A percentile compares a stretch with the other conserved stretches of the same genome.
phyloP scores from a whole-genome alignment of 2,113 vertebrate species.

The Colius striatus region DNA sequence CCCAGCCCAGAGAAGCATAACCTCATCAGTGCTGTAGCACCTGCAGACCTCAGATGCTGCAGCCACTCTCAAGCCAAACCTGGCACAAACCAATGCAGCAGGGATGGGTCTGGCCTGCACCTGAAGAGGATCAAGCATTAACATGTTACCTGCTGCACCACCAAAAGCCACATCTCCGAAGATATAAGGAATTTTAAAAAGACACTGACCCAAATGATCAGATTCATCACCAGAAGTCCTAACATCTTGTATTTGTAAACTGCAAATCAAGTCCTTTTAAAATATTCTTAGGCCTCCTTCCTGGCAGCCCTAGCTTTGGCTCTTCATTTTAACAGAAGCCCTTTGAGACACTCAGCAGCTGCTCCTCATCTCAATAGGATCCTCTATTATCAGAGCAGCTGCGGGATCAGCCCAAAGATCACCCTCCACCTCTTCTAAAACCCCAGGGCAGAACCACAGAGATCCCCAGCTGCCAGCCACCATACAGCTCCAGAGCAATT shows the following conservation, averaged over 20 bases:
- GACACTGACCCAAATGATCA: background rate
- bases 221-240: background rate
- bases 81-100: rapidly evolving
- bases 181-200: background rate
- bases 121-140: background rate
- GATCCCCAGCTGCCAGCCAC: background rate
- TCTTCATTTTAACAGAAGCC: slow-evolving; percentile 11
- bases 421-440: background rate
- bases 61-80: background rate
- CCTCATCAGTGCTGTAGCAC: background rate
- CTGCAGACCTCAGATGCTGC: background rate
- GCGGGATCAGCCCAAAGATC: background rate
- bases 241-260: background rate
- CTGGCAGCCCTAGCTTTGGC: background rate
- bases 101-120: background rate
- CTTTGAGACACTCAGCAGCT: slow-evolving; percentile 44
- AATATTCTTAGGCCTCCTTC: background rate
- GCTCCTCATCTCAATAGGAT: slow-evolving; percentile 39
- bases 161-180: background rate
- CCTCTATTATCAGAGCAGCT: slow-evolving; percentile 33
- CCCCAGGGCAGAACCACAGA: background rate
- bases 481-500: background rate
- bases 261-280: background rate
- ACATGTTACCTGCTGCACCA: background rate
- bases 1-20: background rate